Evolutionary conservation across 2,113 vertebrate species (phyloP).

Genomic region (Sebastes fasciatus): DNA sequence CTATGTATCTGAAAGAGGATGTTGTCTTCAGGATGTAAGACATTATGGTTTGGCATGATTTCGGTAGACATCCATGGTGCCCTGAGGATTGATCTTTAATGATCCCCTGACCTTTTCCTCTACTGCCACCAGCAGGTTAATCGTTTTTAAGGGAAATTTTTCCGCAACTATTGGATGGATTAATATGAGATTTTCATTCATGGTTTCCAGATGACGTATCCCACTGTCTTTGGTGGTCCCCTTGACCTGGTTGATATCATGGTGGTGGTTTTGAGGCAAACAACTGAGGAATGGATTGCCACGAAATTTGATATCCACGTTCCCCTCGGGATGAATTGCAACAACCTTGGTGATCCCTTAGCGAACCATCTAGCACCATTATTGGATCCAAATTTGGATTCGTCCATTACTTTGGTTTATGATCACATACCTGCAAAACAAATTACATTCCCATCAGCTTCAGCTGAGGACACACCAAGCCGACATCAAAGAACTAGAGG

Average conservation of each 20-base stretch:
- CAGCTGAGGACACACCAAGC: too few species aligned
- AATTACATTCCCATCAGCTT: too few species aligned
- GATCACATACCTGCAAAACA: too few species aligned
- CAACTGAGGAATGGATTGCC: neutral
- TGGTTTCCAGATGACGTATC: neutral
- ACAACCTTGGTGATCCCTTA: neutral
- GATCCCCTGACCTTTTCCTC: too few species aligned
- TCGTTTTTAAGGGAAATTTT: neutral
- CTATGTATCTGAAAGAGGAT: neutral
- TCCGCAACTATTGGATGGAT: neutral
- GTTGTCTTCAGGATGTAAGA: neutral
- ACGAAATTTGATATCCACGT: neutral
- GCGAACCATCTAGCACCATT: neutral
- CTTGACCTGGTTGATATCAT: too few species aligned
- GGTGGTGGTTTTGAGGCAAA: neutral
- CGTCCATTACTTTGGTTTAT: too few species aligned
- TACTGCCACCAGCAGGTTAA: neutral
- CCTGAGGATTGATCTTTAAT: neutral
- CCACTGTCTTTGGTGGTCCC: neutral
- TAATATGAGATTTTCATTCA: neutral
- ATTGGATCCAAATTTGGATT: neutral
- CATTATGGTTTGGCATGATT: neutral
- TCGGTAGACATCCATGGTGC: neutral
- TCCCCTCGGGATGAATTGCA: neutral
- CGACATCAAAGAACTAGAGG: too few species aligned